Evolutionary conservation across 2,113 vertebrate species (phyloP).

Genomic region (Hepsetus odoe): DNA sequence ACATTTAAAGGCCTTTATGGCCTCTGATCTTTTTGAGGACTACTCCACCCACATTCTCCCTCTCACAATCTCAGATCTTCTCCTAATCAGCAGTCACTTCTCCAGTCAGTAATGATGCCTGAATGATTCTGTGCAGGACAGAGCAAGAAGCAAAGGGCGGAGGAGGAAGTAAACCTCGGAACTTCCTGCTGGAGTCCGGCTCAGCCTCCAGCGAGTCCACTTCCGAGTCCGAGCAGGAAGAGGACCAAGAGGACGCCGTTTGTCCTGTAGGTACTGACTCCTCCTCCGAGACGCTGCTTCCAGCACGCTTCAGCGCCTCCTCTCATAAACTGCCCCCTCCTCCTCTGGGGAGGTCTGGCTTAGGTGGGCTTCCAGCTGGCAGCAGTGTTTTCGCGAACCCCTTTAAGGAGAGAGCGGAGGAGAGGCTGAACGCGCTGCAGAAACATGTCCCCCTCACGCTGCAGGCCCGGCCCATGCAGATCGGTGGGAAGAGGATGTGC

Average conservation of each 20-base stretch:
- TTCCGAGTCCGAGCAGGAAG: conserved; percentile 50
- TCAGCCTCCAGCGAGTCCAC: conserved; percentile 72
- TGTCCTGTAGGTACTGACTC: background rate
- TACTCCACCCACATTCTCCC: too few relatives aligned
- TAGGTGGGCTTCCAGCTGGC: conserved; percentile 33
- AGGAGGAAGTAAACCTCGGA: conserved; percentile 56
- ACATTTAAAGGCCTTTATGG: too few relatives aligned
- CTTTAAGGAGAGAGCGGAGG: conserved; percentile 73
- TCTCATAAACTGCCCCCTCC: conserved; percentile 71
- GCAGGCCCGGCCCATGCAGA: conserved; percentile 72
- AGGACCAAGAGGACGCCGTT: conserved; percentile 21
- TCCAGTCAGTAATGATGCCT: background rate
- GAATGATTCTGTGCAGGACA: conserved; percentile 30
- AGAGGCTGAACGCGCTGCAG: conserved; percentile 74
- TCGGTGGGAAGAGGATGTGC: conserved; percentile 74
- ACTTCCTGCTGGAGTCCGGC: conserved; percentile 72
- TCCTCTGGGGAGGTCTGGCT: conserved; percentile 53
- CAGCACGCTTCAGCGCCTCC: background rate
- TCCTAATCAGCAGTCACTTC: background rate
- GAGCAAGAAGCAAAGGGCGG: background rate
- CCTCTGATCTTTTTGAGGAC: too few relatives aligned
- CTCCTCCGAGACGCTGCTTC: background rate
- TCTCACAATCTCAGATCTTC: too few relatives aligned
- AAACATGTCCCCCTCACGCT: conserved; percentile 80
- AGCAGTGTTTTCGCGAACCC: conserved; percentile 79